These are phyloP conservation scores for Neodiprion fabricii DNA, from an alignment of 1,140 invertebrate species.

Conservation along the genomic window DNA sequence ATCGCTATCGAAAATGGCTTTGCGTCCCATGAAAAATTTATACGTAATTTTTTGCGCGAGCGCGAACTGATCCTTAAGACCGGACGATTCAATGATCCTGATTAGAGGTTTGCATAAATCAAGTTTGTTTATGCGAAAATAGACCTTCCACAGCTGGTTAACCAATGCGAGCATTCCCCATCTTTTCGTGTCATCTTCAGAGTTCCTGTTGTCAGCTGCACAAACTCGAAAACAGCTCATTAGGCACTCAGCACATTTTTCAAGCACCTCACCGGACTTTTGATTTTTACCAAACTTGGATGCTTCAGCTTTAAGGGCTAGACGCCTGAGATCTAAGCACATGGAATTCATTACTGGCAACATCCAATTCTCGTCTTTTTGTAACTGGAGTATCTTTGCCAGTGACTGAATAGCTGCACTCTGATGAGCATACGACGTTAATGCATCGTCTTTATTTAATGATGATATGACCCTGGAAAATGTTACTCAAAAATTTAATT, in stretches of 20 bases:
- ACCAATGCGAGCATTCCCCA: slow-evolving; percentile 95
- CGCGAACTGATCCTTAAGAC: slow-evolving; percentile 88
- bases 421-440: slow-evolving; percentile 82
- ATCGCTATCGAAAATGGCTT: slow-evolving; percentile 98
- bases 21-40: slow-evolving; percentile 95
- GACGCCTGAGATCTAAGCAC: slow-evolving; percentile 85
- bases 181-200: slow-evolving; percentile 90
- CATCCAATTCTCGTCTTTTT: slow-evolving; percentile 97
- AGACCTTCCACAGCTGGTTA: slow-evolving; percentile 97
- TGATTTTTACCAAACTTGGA: slow-evolving; percentile 55
- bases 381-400: slow-evolving; percentile 82
- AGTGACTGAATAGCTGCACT: slow-evolving; percentile 79
- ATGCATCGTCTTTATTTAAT: slow-evolving; percentile 70
- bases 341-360: slow-evolving; percentile 89
- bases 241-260: slow-evolving; percentile 93
- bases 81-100: slow-evolving; percentile 91
- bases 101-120: slow-evolving; percentile 97
- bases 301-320: slow-evolving; percentile 81
- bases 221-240: slow-evolving; percentile 96
- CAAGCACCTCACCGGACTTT: slow-evolving; percentile 80
- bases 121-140: slow-evolving; percentile 96
- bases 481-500: background rate
- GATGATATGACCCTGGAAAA: slow-evolving; percentile 68
- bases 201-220: slow-evolving; percentile 85
- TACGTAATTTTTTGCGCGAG: slow-evolving; percentile 92